Base-by-base conservation (phyloP, 1,140 invertebrate genomes). In the Magallana angulata region DNA sequence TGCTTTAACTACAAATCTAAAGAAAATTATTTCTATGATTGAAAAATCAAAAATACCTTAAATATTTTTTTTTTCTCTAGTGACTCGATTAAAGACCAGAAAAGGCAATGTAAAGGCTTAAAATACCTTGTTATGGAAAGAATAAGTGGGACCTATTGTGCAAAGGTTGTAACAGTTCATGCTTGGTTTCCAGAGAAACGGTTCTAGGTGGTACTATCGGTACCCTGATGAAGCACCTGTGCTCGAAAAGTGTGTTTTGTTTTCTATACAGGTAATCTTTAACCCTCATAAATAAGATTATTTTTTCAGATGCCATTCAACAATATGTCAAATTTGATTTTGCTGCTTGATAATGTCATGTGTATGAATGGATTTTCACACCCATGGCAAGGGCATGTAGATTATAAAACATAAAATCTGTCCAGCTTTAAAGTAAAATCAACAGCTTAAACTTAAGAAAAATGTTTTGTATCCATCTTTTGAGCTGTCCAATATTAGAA, bases 261-360 rank as follows among this genome's bases (percentile, higher is more conserved):
- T 48, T 48, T 48, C 36, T 48, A 48, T 48, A 48, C 36, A 48
- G 24, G 68, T 76, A 30, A 64, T 30, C 24, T 36, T 12, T 76
- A 30, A 30, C 68, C 68, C 12, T 76, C 24, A 1, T 30, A 18
- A 76, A 76, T 30, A 76, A 76, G 68, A 76, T 76, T 76, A 30
- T 76, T 76, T 76, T 76, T 76, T 36, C 68, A 76, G 68, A 76
- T 76, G 68, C 24, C 68, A 30, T 76, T 76, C 68, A 36, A 76
- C 68, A 76, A 64, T 30, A 76, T 76, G 68, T 76, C 30, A 76
- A 30, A 76, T 76, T 76, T 76, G 68, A 76, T 76, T 76, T 76
- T 11, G 9, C 8, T 24, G 24, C 12, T 12, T 36, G 68, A 76
- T 76, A 76, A 11, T 11, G 24, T 76, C 68, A 76, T 4, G 68